Evolutionary conservation across 2,113 vertebrate genomes (phyloP).

Genomic region (Vanacampus margaritifer): DNA sequence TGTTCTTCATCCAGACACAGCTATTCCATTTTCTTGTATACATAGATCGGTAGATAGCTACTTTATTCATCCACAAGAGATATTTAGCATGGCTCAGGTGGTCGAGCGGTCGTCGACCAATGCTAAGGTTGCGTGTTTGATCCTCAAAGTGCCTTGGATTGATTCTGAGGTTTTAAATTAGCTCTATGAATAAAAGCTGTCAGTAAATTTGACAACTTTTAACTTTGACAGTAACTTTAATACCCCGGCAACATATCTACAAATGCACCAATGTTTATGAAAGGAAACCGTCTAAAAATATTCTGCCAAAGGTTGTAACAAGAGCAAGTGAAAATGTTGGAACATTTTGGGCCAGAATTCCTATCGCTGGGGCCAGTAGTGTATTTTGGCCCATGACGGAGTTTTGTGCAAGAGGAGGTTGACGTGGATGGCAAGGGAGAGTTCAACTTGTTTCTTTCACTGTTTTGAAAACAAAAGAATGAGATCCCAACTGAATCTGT

Average conservation of each 20-base stretch:
- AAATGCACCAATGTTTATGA: conserved; percentile 19
- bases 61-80: no score
- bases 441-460: background rate
- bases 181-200: background rate
- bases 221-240: no score
- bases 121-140: no score
- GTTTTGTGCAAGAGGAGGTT: background rate
- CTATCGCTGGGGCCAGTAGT: conserved; percentile 54
- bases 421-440: background rate
- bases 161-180: background rate
- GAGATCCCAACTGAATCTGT: no score
- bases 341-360: conserved; percentile 53
- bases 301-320: conserved; percentile 41
- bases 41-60: no score
- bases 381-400: conserved; percentile 42
- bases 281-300: conserved; percentile 39
- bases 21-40: no score
- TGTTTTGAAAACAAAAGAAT: no score
- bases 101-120: no score
- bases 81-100: no score
- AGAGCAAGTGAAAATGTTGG: conserved; percentile 54
- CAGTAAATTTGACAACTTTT: no score
- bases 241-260: background rate
- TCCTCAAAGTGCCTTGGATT: background rate
- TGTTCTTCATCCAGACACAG: conserved; percentile 7